Evolutionary conservation across 2,113 vertebrate genomes (phyloP), one percentile per base, ranked within the genome.

Genomic region (Gymnorhina tibicen): DNA sequence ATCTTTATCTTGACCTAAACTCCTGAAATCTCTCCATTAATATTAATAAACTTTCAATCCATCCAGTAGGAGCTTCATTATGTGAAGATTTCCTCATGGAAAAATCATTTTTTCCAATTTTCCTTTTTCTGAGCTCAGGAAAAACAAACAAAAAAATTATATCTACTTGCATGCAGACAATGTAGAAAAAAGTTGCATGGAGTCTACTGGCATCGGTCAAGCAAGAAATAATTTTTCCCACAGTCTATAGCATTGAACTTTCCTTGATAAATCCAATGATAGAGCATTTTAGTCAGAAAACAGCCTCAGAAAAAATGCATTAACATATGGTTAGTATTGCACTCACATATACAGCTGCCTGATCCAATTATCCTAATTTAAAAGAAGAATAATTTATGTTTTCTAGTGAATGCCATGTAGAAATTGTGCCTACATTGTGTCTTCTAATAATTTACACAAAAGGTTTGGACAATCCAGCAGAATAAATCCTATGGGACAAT

Each of bases 311-410:
- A 78, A 93, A 89, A 82, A 80, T 35, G 39, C 52, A 91, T 95
- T 91, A 95, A 37, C 66, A 77, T 42, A 83, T 47, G 39, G 86
- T 92, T 96, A 93, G 42, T 24, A 95, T 87, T 95, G 81, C 67
- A 73, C 41, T 87, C 28, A 52, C 89, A 91, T 17, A 92, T 33
- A 16, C 67, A 85, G 72, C 64, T 97, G 92, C 79, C 88, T 92
- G 85, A 96, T 93, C 56, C 85, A 96, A 95, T 96, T 95, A 93
- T 62, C 62, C 52, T 78, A 91, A 95, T 89, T 94, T 93, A 94
- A 92, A 96, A 83, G 67, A 87, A 78, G 49, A 96, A 85, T 81
- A 92, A 90, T 85, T 92, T 83, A 44, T 90, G 47, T 81, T 97
- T 97, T 94, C 42, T 70, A 70, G 70, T 80, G 87, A 77, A 93